Conservation (phyloP, 2,888 invertebrate genomes). For the Alloplasta piceator region DNA sequence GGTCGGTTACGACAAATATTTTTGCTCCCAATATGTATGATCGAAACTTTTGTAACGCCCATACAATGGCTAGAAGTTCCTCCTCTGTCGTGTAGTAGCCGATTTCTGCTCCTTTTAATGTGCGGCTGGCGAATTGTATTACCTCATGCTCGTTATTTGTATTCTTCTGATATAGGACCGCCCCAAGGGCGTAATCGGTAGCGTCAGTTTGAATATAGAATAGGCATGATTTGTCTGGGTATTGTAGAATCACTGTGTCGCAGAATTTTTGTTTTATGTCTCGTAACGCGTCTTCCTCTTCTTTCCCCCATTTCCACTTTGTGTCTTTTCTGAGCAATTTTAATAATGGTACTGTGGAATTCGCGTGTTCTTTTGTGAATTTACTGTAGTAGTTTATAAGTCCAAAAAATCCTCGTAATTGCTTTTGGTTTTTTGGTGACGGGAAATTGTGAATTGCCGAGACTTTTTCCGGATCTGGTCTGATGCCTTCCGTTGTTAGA, state of each 20-base stretch:
- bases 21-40: not conserved
- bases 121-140: not conserved
- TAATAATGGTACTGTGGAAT: slow-evolving; percentile 22
- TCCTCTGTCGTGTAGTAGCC: slow-evolving; percentile 13
- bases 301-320: slow-evolving; percentile 54
- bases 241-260: not conserved
- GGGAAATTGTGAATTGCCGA: slow-evolving; percentile 5
- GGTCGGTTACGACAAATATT: not conserved
- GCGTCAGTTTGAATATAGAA: not conserved
- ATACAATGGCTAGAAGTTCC: slow-evolving; percentile 6
- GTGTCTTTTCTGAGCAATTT: slow-evolving; percentile 13
- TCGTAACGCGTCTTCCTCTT: slow-evolving; percentile 65
- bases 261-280: slow-evolving; percentile 53
- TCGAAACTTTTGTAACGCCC: slow-evolving; percentile 20
- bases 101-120: slow-evolving; percentile 2
- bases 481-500: slow-evolving; percentile 64
- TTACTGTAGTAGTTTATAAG: slow-evolving; percentile 42
- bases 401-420: slow-evolving; percentile 28
- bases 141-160: not conserved
- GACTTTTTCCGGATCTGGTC: slow-evolving; percentile 19
- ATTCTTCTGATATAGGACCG: not conserved
- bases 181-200: not conserved
- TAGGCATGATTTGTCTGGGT: not conserved
- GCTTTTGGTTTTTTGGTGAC: slow-evolving; percentile 8
- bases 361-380: slow-evolving; percentile 48